Evolutionary conservation across 1,140 invertebrate genomes (phyloP).

Genomic region (Diorhabda sublineata): DNA sequence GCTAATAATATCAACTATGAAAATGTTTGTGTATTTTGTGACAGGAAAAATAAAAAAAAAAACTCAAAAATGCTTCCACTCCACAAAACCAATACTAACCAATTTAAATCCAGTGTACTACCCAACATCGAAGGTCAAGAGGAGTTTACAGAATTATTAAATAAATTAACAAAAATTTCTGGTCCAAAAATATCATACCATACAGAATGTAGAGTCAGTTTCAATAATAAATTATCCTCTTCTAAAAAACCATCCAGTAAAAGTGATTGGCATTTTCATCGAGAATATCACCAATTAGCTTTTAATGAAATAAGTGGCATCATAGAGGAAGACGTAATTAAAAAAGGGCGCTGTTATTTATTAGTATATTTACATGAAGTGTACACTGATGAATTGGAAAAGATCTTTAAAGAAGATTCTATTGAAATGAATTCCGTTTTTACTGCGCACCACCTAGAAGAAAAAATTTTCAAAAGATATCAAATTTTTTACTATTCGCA

Average conservation of each 20-base stretch:
- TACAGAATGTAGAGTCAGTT: constrained; percentile 3
- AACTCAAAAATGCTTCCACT: constrained; percentile 4
- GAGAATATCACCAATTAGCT: not conserved
- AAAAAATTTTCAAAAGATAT: constrained; percentile 11
- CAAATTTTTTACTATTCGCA: not conserved
- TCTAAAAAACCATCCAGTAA: not conserved
- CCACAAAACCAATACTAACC: not conserved
- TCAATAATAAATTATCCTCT: not conserved
- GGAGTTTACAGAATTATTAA: too few species aligned
- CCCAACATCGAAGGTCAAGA: too few species aligned
- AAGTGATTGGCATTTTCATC: not conserved
- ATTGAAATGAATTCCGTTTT: constrained; percentile 1
- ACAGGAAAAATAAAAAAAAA: not conserved
- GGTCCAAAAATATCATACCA: constrained; percentile 6
- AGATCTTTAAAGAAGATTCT: constrained; percentile 7
- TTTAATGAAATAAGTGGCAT: constrained; percentile 1
- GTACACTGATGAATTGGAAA: constrained; percentile 5
- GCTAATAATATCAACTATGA: not conserved
- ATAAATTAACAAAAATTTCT: not conserved
- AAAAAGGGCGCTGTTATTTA: constrained; percentile 3
- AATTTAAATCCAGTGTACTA: not conserved
- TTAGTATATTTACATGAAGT: constrained; percentile 6
- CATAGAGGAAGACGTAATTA: not conserved
- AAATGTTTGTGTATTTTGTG: not conserved
- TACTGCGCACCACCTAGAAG: constrained; percentile 5